These are phyloP conservation scores for Pollenia angustigena DNA, from an alignment of 2,888 invertebrate genomes.

Conservation along the genomic window DNA sequence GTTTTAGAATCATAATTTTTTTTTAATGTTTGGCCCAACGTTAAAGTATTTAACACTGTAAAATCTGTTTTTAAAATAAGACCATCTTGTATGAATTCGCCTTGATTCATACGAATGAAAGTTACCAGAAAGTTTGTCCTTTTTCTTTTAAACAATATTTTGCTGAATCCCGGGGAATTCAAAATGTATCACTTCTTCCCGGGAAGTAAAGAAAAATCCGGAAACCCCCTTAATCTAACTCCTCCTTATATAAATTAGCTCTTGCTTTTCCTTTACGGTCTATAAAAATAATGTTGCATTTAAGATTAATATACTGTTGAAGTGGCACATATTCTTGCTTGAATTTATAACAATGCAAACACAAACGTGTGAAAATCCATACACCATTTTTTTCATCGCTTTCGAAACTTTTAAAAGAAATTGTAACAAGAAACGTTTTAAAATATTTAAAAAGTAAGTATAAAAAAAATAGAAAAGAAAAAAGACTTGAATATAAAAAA, in stretches of 20 bases:
- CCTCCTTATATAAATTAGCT: background rate
- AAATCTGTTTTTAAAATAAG: no score
- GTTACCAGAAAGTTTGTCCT: no score
- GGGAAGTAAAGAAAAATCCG: no score
- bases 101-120: no score
- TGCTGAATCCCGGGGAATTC: no score
- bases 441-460: background rate
- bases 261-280: background rate
- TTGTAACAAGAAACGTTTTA: background rate
- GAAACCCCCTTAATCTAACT: no score
- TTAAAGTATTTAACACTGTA: no score
- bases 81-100: no score
- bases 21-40: no score
- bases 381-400: background rate
- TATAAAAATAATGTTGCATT: slow-evolving; percentile 35
- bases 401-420: slow-evolving; percentile 35
- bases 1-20: no score
- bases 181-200: no score
- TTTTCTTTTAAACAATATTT: no score
- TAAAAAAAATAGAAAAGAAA: background rate
- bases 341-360: slow-evolving; percentile 35
- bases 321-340: slow-evolving; percentile 28
- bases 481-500: background rate
- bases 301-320: slow-evolving; percentile 32
- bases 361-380: slow-evolving; percentile 32